Conservation (phyloP, 2,797 vertebrate species). For the Ptychadena robeensis region DNA sequence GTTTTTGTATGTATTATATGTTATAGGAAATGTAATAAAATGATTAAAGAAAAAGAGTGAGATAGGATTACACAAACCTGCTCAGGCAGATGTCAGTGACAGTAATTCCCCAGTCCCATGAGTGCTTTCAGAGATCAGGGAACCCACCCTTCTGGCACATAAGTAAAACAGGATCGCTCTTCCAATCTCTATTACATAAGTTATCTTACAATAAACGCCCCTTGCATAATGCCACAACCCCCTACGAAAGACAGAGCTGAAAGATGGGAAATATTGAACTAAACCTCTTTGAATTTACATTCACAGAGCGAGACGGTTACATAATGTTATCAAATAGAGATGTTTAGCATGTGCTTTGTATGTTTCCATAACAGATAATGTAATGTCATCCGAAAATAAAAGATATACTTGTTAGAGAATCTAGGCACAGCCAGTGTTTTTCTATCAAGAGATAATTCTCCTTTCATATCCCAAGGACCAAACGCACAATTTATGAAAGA, state of each 20-base stretch:
- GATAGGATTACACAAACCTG: too few species aligned
- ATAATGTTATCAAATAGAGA: conserved; percentile 43
- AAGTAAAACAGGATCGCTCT: background rate
- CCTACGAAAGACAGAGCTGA: conserved; percentile 3
- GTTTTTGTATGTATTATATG: too few species aligned
- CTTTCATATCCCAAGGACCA: conserved; percentile 51
- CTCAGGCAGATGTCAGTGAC: background rate
- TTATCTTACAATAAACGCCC: background rate
- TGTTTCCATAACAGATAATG: conserved; percentile 44
- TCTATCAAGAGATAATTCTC: conserved; percentile 52
- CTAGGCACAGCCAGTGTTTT: conserved; percentile 30
- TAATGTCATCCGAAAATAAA: conserved; percentile 32
- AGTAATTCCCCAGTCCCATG: background rate
- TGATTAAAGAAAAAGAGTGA: too few species aligned
- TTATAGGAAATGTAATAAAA: too few species aligned
- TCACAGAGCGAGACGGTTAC: conserved; percentile 22
- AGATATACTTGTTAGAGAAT: conserved; percentile 37
- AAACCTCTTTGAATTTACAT: conserved; percentile 32
- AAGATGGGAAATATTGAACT: background rate
- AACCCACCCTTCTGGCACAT: too few species aligned
- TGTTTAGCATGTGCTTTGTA: conserved; percentile 36
- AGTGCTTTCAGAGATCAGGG: too few species aligned
- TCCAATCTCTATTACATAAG: background rate
- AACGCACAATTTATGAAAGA: conserved; percentile 56
- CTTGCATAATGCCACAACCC: background rate